These are phyloP conservation scores for Hystrix brachyura DNA, from an alignment of 2,113 vertebrate genomes.

Conservation along the genomic window DNA sequence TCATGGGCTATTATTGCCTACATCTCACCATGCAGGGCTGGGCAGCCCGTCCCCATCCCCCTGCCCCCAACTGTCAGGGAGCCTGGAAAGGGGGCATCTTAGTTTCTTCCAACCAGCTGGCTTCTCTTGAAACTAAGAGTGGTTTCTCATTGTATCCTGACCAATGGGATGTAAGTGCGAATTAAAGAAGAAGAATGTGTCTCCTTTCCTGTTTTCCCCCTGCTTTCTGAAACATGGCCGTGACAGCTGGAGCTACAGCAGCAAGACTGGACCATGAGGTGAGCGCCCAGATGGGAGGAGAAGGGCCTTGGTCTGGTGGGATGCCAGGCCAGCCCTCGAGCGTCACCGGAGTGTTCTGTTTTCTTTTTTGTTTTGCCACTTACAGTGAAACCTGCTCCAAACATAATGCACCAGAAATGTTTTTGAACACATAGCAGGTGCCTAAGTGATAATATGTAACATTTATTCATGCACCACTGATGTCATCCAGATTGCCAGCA, in stretches of 20 bases:
- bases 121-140: background rate
- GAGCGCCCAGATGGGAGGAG: background rate
- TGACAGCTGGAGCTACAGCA: conserved; percentile 21
- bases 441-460: background rate
- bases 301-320: background rate
- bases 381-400: background rate
- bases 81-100: background rate
- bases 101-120: background rate
- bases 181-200: background rate
- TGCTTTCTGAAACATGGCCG: background rate
- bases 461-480: too few species aligned
- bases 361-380: background rate
- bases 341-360: background rate
- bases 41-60: background rate
- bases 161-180: background rate
- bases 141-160: background rate
- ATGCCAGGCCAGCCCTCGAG: background rate
- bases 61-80: background rate
- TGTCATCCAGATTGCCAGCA: background rate
- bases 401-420: background rate
- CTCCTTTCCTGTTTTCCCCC: background rate
- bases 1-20: fast-evolving
- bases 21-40: background rate
- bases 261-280: background rate
- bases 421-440: background rate